These are phyloP conservation scores for Schizaphis graminum DNA, from an alignment of 2,888 invertebrate genomes.

Conservation along the genomic window DNA sequence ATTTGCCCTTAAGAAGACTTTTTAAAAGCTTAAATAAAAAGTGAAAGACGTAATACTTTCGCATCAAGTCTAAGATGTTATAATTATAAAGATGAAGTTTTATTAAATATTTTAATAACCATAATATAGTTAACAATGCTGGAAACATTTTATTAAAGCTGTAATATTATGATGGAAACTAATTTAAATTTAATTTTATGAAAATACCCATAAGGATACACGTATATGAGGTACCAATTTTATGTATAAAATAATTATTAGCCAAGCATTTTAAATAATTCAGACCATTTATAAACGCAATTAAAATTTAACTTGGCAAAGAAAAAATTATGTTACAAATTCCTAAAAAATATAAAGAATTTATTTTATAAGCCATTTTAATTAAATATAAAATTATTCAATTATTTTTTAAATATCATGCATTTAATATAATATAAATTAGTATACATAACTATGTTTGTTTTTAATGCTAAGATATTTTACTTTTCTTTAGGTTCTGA, in stretches of 20 bases:
- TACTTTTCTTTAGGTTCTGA: neutral
- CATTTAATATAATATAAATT: neutral
- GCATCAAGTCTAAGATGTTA: neutral
- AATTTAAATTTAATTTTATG: neutral
- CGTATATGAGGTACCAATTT: neutral
- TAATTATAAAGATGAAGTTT: neutral
- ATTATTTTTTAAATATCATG: neutral
- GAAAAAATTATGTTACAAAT: neutral
- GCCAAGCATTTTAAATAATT: neutral
- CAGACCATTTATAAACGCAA: neutral
- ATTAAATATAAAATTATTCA: neutral
- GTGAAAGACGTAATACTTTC: slow-evolving; percentile 45
- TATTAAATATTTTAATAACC: neutral
- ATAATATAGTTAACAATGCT: neutral
- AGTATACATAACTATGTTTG: neutral
- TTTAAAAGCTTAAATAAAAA: slow-evolving; percentile 27
- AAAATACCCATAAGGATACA: neutral
- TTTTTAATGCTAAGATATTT: neutral
- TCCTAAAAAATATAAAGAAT: neutral
- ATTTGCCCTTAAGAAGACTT: slow-evolving; percentile 34
- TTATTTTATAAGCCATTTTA: neutral
- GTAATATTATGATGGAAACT: neutral
- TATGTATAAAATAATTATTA: neutral
- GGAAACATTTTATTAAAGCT: neutral
- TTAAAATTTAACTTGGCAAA: neutral